These are phyloP conservation scores for Threskiornis aethiopicus DNA, from an alignment of 2,797 vertebrate species.

Conservation along the genomic window DNA sequence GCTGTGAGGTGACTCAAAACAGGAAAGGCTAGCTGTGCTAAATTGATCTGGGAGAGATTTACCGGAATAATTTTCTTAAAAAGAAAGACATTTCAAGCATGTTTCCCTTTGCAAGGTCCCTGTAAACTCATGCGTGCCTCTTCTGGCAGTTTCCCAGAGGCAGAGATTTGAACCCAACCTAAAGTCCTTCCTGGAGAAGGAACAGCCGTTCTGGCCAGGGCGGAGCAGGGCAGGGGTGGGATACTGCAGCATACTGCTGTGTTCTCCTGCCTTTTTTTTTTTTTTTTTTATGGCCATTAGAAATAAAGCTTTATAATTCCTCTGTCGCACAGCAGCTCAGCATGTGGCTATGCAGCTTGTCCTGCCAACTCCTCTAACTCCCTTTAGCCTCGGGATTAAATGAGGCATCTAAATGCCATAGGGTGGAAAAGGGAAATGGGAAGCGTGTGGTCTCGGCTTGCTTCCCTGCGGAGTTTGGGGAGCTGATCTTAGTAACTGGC, in stretches of 20 bases:
- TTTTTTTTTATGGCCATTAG: neutral
- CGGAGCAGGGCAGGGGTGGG: neutral
- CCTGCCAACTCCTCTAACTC: neutral
- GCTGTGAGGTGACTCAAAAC: neutral
- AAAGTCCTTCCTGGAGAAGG: neutral
- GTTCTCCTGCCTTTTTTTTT: neutral
- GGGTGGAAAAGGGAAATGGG: neutral
- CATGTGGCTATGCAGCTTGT: neutral
- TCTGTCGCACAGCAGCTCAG: neutral
- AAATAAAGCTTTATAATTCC: neutral
- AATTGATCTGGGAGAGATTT: neutral
- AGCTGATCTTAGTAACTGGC: neutral
- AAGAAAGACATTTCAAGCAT: neutral
- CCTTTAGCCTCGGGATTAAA: neutral
- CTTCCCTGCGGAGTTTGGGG: neutral
- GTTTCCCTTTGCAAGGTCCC: neutral
- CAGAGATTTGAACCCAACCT: neutral
- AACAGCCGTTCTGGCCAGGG: neutral
- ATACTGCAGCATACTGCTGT: fast-evolving
- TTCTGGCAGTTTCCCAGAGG: neutral
- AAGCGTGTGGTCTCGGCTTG: too few relatives aligned
- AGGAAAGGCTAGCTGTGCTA: neutral
- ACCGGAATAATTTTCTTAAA: neutral
- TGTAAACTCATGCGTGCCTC: neutral
- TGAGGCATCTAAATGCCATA: neutral